Evolutionary conservation across 2,888 invertebrate species (phyloP).

Genomic region (Scaptomyza reducta): DNA sequence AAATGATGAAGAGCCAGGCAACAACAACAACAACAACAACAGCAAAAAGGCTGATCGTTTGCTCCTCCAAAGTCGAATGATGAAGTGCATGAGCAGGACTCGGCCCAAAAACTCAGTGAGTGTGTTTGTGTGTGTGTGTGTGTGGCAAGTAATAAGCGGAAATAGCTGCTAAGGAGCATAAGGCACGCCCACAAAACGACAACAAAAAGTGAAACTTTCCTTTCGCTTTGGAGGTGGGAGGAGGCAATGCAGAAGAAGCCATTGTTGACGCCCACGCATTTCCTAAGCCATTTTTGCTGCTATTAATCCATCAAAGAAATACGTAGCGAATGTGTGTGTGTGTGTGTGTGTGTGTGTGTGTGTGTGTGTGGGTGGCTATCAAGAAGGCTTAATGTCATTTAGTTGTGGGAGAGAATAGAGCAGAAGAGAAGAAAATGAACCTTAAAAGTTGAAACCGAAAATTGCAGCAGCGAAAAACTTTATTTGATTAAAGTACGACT

Average conservation of each 20-base stretch:
- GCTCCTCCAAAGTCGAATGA: conserved; percentile 45
- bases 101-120: background rate
- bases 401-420: background rate
- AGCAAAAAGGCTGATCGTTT: conserved; percentile 58
- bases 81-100: conserved; percentile 52
- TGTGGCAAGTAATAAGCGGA: conserved; percentile 61
- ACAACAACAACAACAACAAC: conserved; percentile 21
- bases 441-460: conserved; percentile 29
- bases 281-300: conserved; percentile 43
- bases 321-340: conserved; percentile 8
- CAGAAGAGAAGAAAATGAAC: conserved; percentile 19
- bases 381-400: conserved; percentile 50
- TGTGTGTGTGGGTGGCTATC: conserved; percentile 32
- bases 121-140: conserved; percentile 31
- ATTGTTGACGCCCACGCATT: conserved; percentile 53
- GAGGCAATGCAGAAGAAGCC: background rate
- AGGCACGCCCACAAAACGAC: conserved; percentile 32
- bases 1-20: conserved; percentile 69
- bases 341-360: conserved; percentile 5
- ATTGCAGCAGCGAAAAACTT: conserved; percentile 16
- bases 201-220: conserved; percentile 28
- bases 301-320: conserved; percentile 25
- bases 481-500: background rate
- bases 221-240: background rate
- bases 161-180: conserved; percentile 47